phyloP scores from a whole-genome alignment of 2,797 vertebrate genomes.

The Emys orbicularis region DNA sequence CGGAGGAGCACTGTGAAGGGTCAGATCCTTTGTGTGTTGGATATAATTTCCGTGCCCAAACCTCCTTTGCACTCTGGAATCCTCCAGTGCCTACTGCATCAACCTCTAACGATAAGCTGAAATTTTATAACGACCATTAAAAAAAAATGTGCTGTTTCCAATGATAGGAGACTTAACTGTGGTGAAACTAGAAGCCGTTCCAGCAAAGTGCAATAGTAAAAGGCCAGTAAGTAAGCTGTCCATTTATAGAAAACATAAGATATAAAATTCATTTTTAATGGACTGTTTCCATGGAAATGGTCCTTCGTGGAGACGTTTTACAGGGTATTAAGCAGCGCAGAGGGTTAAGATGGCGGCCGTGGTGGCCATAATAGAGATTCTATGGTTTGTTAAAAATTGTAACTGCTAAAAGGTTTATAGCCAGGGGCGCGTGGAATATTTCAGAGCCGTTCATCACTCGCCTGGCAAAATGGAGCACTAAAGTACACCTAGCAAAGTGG shows the following conservation, averaged over 20 bases:
- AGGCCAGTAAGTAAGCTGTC: conserved; percentile 64
- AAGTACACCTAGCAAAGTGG: conserved; percentile 28
- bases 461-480: conserved; percentile 15
- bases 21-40: neutral
- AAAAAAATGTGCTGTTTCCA: conserved; percentile 38
- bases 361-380: conserved; percentile 21
- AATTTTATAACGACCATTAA: conserved; percentile 30
- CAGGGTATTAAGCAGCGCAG: conserved; percentile 47
- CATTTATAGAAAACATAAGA: conserved; percentile 73
- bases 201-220: conserved; percentile 53
- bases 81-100: neutral
- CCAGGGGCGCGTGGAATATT: conserved; percentile 24
- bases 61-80: neutral
- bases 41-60: fast-evolving
- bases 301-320: conserved; percentile 55
- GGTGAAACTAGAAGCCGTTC: conserved; percentile 41
- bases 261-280: conserved; percentile 75
- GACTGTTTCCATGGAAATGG: conserved; percentile 77
- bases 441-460: conserved; percentile 52
- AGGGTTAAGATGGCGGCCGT: conserved; percentile 47
- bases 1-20: fast-evolving
- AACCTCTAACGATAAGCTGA: neutral
- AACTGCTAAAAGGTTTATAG: conserved; percentile 42
- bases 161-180: conserved; percentile 67
- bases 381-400: conserved; percentile 64